These are phyloP conservation scores for Phorcus lineatus DNA, from an alignment of 2,888 invertebrate genomes.

Conservation along the genomic window DNA sequence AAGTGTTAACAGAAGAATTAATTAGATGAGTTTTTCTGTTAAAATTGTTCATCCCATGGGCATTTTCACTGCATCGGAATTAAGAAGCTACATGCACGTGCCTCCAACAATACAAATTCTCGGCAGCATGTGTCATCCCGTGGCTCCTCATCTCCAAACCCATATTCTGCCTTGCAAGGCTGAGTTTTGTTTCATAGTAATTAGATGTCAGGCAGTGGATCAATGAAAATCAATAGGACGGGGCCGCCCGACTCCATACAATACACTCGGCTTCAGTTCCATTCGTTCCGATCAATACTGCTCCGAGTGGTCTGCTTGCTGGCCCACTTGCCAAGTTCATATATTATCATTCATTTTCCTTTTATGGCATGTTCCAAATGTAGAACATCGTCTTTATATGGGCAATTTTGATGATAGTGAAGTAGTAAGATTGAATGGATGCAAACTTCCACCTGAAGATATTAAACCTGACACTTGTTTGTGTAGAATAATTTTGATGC, in stretches of 20 bases:
- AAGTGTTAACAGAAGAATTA: neutral
- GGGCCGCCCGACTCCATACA: neutral
- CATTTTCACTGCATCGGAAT: conserved; percentile 9
- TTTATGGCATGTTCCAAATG: neutral
- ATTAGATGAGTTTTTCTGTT: neutral
- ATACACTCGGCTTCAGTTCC: neutral
- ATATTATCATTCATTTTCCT: conserved; percentile 10
- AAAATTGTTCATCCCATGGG: neutral
- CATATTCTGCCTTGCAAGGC: neutral
- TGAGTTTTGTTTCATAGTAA: conserved; percentile 1
- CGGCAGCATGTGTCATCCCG: neutral
- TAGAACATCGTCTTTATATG: neutral
- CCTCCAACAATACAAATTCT: neutral
- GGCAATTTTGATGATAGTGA: neutral
- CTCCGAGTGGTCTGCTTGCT: neutral
- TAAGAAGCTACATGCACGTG: neutral
- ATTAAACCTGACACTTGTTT: conserved; percentile 2
- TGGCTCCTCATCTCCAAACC: neutral
- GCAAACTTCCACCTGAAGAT: neutral
- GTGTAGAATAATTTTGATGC: neutral
- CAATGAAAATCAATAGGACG: conserved; percentile 17
- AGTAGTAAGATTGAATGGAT: neutral
- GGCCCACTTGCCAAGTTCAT: neutral
- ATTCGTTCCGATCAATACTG: neutral
- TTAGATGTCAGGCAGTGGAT: neutral